Evolutionary conservation across 2,113 vertebrate genomes (phyloP), one percentile per base, ranked within the genome.

Genomic region (Hymenochirus boettgeri): DNA sequence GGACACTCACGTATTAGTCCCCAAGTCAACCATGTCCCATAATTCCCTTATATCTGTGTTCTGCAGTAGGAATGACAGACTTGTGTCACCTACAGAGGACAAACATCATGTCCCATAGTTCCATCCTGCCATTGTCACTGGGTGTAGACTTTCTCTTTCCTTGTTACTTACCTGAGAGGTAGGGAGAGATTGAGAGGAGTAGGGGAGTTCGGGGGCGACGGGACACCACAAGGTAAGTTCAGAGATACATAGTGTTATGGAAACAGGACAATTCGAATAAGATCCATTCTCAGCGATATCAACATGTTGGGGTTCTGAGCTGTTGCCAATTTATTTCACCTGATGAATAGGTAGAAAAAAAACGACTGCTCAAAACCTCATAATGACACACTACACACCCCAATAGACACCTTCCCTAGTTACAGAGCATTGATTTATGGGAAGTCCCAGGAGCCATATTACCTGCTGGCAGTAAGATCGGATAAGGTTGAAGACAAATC

Each of bases 381-480:
- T 4, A 53, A 9, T 19, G 17, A 25, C 24, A 7, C 12, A n/a
- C 39, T 7, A 1, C n/a, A 42, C 39, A 7, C n/a, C 17, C 17
- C 39, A 15, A 42, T 42, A 42, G 2, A 42, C 13, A n/a, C n/a
- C 15, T 3, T 15, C 2, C 3, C n/a, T 2, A 17, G 37, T 42
- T 15, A 42, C 37, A 42, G 13, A n/a, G n/a, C n/a, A n/a, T 42
- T 42, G n/a, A n/a, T n/a, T n/a, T n/a, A n/a, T n/a, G n/a, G n/a
- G n/a, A n/a, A n/a, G n/a, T n/a, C 1, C 13, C 13, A 39, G 37
- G 10, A 13, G 13, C 37, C 37, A 42, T 3, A 47, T 37, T 69
- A 95, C 93, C 93, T 96, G 93, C 81, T 93, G 94, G 74, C 90
- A 91, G 77, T 94, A 94, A 21, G 83, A 70, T 57, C 91, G 89